Evolutionary conservation across 2,888 invertebrate species (phyloP), one percentile per base, ranked within the genome.

Genomic region (Agrotis clavis): DNA sequence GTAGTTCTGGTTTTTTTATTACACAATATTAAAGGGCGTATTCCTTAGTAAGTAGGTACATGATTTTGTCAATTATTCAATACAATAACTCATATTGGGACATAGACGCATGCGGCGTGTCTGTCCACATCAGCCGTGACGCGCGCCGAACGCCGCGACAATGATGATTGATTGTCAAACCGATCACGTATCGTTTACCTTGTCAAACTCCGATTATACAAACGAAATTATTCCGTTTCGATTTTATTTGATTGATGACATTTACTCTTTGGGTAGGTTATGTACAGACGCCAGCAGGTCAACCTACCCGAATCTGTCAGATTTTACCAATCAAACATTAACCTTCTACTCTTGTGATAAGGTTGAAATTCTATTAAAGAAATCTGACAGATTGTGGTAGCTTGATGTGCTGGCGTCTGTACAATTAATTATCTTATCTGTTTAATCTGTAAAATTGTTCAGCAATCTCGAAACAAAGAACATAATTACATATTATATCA

Each of bases 151-250:
- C 21, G 25, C 6, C 54, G 21, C 56, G 56, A 30, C 67, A 48
- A 41, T 61, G 50, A 53, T 64, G 66, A 80, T 63, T 47, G 57
- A 80, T 86, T 74, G 50, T 50, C 19, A 84, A 60, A 67, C 61
- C 14, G 45, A 68, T 81, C 83, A 86, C 83, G 86, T 86, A 76
- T 72, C 71, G 41, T 75, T 81, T 61, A 78, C 83, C 71, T 83
- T 77, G 76, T 86, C 71, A 66, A 68, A 71, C 35, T 64, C 50
- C 18, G 69, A 77, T 64, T 54, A 71, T 61, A 65, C 57, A 67
- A 77, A 65, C 57, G 47, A 81, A 73, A 77, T 61, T 16, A 70
- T 51, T 67, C 21, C 47, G 19, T 57, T 72, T 65, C 14, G 54
- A 56, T 76, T 78, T 66, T 18, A 57, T 71, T 57, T 80, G 67